phyloP scores from a whole-genome alignment of 2,888 invertebrate genomes.

The Cerastoderma edule region DNA sequence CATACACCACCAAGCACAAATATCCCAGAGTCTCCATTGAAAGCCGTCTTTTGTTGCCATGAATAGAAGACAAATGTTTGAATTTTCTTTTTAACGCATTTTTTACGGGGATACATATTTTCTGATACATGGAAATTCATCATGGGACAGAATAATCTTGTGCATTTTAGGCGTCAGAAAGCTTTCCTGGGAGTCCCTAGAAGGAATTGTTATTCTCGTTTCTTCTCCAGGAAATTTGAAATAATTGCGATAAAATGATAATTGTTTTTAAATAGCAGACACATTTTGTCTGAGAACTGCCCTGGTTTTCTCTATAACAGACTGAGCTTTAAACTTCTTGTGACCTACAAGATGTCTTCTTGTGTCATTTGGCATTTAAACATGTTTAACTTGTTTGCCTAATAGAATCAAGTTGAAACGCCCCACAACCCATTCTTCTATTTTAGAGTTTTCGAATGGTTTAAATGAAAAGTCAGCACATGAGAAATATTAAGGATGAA shows the following conservation, averaged over 20 bases:
- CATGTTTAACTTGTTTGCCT: no score
- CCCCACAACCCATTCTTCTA: no score
- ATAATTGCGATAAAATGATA: conserved; percentile 27
- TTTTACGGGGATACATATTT: conserved; percentile 24
- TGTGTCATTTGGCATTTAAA: no score
- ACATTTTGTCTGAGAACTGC: conserved; percentile 9
- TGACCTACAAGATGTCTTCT: no score
- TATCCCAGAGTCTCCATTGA: conserved; percentile 23
- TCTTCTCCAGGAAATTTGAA: conserved; percentile 21
- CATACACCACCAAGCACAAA: conserved; percentile 10
- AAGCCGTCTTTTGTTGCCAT: conserved; percentile 16
- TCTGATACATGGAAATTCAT: conserved; percentile 25
- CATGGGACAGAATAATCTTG: conserved; percentile 26
- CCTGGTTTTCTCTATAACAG: no score
- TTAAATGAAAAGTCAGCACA: no score
- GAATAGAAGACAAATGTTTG: conserved; percentile 28
- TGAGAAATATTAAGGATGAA: no score
- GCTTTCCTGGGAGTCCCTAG: conserved; percentile 18
- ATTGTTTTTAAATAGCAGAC: conserved; percentile 19
- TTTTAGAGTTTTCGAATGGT: no score
- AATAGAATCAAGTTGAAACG: no score
- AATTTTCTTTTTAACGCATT: conserved; percentile 22
- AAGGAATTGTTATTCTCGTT: conserved; percentile 22
- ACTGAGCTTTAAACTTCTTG: no score
- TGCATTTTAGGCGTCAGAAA: conserved; percentile 27